Conservation (phyloP, 2,113 vertebrate genomes). For the Ursus arctos region DNA sequence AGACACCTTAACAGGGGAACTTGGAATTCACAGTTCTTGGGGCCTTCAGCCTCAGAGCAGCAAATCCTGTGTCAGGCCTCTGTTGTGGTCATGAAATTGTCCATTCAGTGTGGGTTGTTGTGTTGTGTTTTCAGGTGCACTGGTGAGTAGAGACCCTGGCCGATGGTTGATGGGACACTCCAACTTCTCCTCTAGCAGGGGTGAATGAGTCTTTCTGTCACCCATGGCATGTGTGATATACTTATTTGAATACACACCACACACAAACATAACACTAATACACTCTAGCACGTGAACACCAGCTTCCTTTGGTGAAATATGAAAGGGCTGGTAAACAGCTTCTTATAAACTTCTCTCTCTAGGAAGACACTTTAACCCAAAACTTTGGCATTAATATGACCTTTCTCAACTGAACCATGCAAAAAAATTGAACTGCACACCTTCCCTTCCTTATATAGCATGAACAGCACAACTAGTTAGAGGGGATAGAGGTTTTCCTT, state of each 20-base stretch:
- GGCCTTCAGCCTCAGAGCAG: background rate
- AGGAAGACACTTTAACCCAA: constrained; percentile 22
- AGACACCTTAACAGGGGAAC: background rate
- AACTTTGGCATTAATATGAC: background rate
- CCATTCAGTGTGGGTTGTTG: background rate
- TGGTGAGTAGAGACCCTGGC: background rate
- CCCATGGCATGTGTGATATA: no score
- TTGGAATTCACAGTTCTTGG: background rate
- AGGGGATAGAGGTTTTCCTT: background rate
- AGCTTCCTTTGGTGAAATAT: background rate
- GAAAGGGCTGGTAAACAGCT: background rate
- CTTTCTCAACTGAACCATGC: background rate
- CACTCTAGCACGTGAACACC: background rate
- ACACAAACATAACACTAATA: background rate
- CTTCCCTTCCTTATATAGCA: background rate
- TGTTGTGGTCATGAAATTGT: no score
- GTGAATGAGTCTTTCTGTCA: background rate
- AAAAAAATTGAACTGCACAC: background rate
- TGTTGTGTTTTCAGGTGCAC: background rate
- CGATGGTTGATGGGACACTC: background rate
- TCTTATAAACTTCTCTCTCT: background rate
- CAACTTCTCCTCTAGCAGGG: background rate
- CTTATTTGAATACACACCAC: background rate
- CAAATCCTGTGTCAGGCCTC: background rate
- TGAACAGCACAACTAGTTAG: background rate